These are phyloP conservation scores for Notodromas monacha DNA, from an alignment of 2,888 invertebrate species.

Conservation along the genomic window DNA sequence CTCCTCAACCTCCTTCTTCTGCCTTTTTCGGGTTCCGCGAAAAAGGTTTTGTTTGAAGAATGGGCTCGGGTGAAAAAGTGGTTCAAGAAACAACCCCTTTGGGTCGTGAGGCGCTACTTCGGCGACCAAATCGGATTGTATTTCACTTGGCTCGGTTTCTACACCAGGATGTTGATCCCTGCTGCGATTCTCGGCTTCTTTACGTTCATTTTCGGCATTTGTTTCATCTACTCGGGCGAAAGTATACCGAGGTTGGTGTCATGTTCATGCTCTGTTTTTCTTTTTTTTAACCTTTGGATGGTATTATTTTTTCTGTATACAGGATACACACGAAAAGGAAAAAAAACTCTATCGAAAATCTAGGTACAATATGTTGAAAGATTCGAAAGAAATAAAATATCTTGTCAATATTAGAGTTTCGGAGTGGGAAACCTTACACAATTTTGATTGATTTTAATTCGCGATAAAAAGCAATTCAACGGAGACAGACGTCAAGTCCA, in stretches of 20 bases:
- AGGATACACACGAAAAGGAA: too few species aligned
- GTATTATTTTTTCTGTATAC: constrained; percentile 5
- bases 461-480: too few species aligned
- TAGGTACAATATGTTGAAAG: too few species aligned
- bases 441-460: too few species aligned
- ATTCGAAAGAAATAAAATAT: too few species aligned
- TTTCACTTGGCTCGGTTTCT: constrained; percentile 76
- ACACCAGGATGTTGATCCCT: constrained; percentile 55
- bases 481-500: too few species aligned
- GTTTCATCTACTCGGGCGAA: constrained; percentile 44
- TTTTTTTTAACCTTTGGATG: constrained; percentile 6
- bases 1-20: too few species aligned
- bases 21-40: too few species aligned
- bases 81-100: constrained; percentile 71
- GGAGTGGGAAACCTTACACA: too few species aligned
- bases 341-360: too few species aligned
- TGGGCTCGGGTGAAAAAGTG: constrained; percentile 70
- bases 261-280: constrained; percentile 6
- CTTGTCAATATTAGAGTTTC: too few species aligned
- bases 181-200: constrained; percentile 52
- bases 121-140: constrained; percentile 69
- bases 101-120: constrained; percentile 54
- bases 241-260: constrained; percentile 31
- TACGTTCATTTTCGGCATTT: constrained; percentile 46
- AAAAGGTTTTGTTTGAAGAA: constrained; percentile 55